Conservation (phyloP, 2,888 invertebrate species). For the Tipula helvola region DNA sequence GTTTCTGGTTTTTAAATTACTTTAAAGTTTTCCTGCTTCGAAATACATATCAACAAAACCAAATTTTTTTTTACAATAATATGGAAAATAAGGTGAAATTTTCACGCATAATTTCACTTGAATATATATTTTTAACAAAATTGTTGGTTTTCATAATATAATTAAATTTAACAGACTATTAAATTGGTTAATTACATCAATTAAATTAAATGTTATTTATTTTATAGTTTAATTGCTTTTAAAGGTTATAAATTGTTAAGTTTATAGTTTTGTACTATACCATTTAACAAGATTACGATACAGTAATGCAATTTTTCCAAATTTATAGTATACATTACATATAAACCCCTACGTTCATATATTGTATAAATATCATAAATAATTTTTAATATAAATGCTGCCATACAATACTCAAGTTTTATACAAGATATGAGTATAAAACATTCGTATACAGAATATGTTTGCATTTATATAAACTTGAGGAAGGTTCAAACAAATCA, state of each 20-base stretch:
- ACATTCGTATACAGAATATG: neutral
- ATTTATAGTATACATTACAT: neutral
- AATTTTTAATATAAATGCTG: neutral
- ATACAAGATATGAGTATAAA: neutral
- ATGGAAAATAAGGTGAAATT: neutral
- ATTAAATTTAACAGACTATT: neutral
- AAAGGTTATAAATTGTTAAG: neutral
- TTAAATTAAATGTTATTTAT: neutral
- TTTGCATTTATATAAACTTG: neutral
- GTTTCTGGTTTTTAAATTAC: neutral
- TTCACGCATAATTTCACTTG: neutral
- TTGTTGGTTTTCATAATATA: neutral
- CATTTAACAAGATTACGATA: neutral
- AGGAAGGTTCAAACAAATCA: neutral
- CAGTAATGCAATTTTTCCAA: neutral
- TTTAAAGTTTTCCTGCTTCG: neutral
- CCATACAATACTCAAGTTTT: neutral
- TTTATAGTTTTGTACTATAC: neutral
- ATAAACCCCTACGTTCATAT: neutral
- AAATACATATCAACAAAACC: neutral
- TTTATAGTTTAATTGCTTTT: neutral
- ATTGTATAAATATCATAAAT: neutral
- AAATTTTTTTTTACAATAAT: neutral
- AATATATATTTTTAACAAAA: neutral
- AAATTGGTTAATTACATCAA: neutral